Percentiles rank a stretch among this genome's conserved stretches.
Conservation (phyloP, 2,888 invertebrate species). For the Pristionchus mayeri region DNA sequence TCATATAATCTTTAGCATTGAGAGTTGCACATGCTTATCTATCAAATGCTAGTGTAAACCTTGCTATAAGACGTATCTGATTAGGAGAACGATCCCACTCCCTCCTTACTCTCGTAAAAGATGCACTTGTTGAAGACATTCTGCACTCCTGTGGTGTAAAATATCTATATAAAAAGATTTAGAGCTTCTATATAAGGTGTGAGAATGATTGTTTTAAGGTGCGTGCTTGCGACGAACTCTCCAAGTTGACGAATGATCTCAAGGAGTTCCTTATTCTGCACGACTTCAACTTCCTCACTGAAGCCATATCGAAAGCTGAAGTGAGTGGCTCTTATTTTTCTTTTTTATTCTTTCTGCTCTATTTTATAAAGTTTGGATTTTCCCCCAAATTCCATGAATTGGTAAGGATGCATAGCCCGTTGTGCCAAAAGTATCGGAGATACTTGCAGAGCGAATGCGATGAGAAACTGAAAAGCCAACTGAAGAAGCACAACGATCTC, state of each 20-base stretch:
- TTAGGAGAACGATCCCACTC: too few relatives aligned
- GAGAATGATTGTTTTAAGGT: too few relatives aligned
- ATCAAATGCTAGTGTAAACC: too few relatives aligned
- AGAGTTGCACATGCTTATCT: too few relatives aligned
- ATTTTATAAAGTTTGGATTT: background rate
- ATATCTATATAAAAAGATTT: too few relatives aligned
- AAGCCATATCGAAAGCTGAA: slow-evolving; percentile 84
- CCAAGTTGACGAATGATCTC: slow-evolving; percentile 96
- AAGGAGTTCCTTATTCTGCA: slow-evolving; percentile 97
- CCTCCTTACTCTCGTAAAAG: too few relatives aligned
- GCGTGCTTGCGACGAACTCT: slow-evolving; percentile 93
- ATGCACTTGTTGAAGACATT: too few relatives aligned
- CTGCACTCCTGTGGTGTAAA: too few relatives aligned
- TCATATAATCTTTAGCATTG: too few relatives aligned
- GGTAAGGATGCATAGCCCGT: background rate
- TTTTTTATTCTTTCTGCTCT: background rate
- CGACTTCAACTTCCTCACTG: slow-evolving; percentile 97
- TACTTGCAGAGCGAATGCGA: slow-evolving; percentile 55
- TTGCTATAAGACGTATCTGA: too few relatives aligned
- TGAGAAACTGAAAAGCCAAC: slow-evolving; percentile 55
- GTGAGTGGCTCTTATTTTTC: background rate
- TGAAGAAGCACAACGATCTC: slow-evolving; percentile 55
- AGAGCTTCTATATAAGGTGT: too few relatives aligned
- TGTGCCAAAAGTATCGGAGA: background rate
- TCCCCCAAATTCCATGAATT: background rate